Evolutionary conservation across 2,113 vertebrate species (phyloP).

Genomic region (Nerophis ophidion): DNA sequence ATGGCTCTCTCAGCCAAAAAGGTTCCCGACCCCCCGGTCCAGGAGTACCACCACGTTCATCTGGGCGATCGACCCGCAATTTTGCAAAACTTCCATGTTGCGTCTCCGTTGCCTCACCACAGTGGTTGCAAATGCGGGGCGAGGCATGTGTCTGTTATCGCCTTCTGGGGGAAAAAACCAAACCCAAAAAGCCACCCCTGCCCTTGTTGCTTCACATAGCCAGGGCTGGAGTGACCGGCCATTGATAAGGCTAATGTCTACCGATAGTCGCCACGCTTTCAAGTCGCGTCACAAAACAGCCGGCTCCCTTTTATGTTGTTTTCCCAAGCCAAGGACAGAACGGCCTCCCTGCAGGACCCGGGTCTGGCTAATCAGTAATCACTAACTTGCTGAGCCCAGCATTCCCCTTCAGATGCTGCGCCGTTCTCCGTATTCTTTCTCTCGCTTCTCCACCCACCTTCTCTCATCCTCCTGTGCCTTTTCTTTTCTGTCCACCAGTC

Average conservation of each 20-base stretch:
- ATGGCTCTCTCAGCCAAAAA: too few species aligned
- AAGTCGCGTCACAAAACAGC: conserved; percentile 82
- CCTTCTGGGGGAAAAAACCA: conserved; percentile 64
- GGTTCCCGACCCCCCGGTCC: too few species aligned
- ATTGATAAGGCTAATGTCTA: conserved; percentile 83
- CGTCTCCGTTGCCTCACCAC: conserved; percentile 30
- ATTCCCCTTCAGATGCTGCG: conserved; percentile 54
- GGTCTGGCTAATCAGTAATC: conserved; percentile 91
- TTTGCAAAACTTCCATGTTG: conserved; percentile 30
- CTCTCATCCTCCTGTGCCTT: conserved; percentile 1
- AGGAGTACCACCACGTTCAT: conserved; percentile 45
- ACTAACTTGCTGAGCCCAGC: conserved; percentile 71
- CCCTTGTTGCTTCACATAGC: conserved; percentile 85
- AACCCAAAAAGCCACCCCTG: too few species aligned
- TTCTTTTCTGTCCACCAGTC: background rate
- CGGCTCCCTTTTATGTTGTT: conserved; percentile 84
- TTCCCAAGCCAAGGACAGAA: conserved; percentile 86
- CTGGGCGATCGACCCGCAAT: conserved; percentile 10
- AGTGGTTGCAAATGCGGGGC: conserved; percentile 52
- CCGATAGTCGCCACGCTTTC: conserved; percentile 85
- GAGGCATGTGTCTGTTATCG: conserved; percentile 73
- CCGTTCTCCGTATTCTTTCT: conserved; percentile 39
- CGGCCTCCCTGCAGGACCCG: conserved; percentile 65
- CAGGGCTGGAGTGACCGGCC: conserved; percentile 67
- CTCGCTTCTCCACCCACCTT: conserved; percentile 7